Evolutionary conservation across 1,140 invertebrate species (phyloP).

Genomic region (Atta texana): DNA sequence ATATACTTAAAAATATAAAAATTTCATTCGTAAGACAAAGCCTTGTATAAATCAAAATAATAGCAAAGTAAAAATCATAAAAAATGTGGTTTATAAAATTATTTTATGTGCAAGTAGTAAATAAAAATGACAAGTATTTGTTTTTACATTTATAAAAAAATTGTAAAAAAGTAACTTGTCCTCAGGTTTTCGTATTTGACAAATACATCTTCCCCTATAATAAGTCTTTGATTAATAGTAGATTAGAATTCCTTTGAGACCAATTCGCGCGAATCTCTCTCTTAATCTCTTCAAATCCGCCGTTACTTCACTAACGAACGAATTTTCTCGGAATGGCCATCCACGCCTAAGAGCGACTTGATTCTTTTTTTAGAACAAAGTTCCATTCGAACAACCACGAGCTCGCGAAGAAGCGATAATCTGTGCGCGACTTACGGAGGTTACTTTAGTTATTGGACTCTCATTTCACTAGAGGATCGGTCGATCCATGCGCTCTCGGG

Average conservation of each 20-base stretch:
- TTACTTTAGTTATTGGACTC: slow-evolving; percentile 76
- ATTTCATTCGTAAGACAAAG: neutral
- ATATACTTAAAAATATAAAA: no score
- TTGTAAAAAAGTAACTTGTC: neutral
- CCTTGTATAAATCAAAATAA: neutral
- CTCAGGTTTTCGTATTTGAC: slow-evolving; percentile 3
- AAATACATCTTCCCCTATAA: neutral
- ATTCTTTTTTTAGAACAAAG: slow-evolving; percentile 56
- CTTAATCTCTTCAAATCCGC: slow-evolving; percentile 44
- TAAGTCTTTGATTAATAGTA: slow-evolving; percentile 31
- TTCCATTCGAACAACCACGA: slow-evolving; percentile 62
- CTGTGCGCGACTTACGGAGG: slow-evolving; percentile 67
- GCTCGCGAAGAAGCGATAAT: slow-evolving; percentile 66
- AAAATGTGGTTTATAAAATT: neutral
- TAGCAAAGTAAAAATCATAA: neutral
- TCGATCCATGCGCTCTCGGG: slow-evolving; percentile 59
- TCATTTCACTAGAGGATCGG: slow-evolving; percentile 65
- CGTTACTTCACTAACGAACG: slow-evolving; percentile 55
- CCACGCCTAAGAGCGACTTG: slow-evolving; percentile 31
- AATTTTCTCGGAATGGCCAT: slow-evolving; percentile 55
- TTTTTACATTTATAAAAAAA: neutral
- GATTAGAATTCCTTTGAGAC: slow-evolving; percentile 46
- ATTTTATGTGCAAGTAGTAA: neutral
- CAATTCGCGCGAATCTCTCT: slow-evolving; percentile 15
- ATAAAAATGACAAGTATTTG: neutral